Evolutionary conservation across 2,888 invertebrate species (phyloP).

Genomic region (Dorcus parallelipipedus): DNA sequence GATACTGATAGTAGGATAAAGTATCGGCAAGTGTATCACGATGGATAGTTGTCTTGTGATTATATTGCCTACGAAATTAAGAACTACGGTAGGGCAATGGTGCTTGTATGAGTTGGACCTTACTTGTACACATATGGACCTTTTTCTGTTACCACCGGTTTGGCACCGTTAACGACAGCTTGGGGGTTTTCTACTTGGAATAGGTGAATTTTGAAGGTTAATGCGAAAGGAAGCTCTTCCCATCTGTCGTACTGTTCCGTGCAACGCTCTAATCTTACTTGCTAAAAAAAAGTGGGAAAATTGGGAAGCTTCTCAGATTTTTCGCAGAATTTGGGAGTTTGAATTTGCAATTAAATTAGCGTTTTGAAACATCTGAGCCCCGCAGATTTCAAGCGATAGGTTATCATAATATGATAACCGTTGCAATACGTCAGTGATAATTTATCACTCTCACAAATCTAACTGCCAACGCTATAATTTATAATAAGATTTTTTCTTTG

Average conservation of each 20-base stretch:
- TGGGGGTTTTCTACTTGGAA: conserved; percentile 52
- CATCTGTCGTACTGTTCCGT: conserved; percentile 46
- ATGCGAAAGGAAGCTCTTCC: conserved; percentile 48
- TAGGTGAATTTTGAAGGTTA: conserved; percentile 48
- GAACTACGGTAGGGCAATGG: neutral
- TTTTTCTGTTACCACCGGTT: conserved; percentile 47
- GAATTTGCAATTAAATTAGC: no score
- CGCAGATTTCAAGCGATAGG: no score
- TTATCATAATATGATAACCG: no score
- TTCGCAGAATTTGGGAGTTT: no score
- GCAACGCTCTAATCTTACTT: conserved; percentile 41
- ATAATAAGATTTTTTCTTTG: no score
- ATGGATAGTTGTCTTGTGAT: conserved; percentile 3
- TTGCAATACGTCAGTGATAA: no score
- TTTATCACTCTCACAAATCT: no score
- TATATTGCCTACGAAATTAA: conserved; percentile 4
- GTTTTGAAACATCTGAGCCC: no score
- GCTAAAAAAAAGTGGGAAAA: conserved; percentile 29
- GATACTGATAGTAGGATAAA: conserved; percentile 46
- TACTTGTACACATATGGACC: conserved; percentile 53
- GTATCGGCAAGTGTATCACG: conserved; percentile 30
- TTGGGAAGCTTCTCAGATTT: no score
- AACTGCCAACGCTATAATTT: no score
- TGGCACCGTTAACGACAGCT: conserved; percentile 43
- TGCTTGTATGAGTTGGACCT: conserved; percentile 20